Evolutionary conservation across 2,888 invertebrate species (phyloP), one percentile per base, ranked within the genome.

Genomic region (Dolichopus griseipennis): DNA sequence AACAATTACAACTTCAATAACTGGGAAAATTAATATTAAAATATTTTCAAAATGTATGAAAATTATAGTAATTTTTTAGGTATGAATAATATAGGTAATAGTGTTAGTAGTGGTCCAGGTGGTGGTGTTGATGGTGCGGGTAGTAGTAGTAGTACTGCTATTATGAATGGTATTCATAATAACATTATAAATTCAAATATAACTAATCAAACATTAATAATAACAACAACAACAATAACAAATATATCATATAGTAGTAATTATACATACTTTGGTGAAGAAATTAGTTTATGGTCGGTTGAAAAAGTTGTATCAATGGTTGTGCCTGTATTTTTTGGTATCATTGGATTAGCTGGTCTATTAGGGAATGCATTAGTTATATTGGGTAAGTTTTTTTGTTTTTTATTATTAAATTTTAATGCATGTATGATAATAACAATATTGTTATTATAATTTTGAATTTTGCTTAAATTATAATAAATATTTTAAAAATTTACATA

Each of bases 341-440:
- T 93, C 72, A 93, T 95, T 71, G 90, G 92, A 67, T 85, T 93
- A 41, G 87, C 95, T 61, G 95, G 96, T n/a, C 83, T 95, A 10
- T 85, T 94, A 67, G 96, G 96, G 70, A 96, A 96, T 80, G 88
- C 90, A 0, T 83, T 96, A 70, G 95, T 96, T 27, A 93, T 95
- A 37, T 83, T 94, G 68, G 81, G 81, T 82, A 72, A 79, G 81
- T 78, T 37, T 37, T 37, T 10, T 37, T n/a, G 64, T 63, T 66
- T 43, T 15, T 20, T 64, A 63, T 68, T 67, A 61, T 52, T 37
- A 37, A 37, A 5, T 37, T 37, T 37, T 37, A 37, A 27, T 4
- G 5, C 27, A 27, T 27, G 27, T 27, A 27, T 5, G 5, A 27
- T 27, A 4, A 27, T 27, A 27, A 27, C 27, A 27, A n/a, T n/a